Evolutionary conservation across 2,888 invertebrate species (phyloP), one percentile per base, ranked within the genome.

Genomic region (Calameuta pallipes): DNA sequence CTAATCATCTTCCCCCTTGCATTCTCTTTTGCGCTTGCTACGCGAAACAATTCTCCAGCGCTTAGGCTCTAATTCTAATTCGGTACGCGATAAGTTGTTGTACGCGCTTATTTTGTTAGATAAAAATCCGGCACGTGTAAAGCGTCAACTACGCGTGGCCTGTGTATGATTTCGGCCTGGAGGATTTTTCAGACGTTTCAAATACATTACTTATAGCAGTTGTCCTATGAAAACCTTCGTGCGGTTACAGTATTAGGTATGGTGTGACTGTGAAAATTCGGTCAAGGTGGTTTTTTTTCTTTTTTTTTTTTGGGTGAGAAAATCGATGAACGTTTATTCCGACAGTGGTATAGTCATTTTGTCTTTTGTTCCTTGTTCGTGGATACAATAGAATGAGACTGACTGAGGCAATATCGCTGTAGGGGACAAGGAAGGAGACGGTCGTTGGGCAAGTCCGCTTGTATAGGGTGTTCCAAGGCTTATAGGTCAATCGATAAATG

Each of bases 401-500:
- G 23, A 23, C 56, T 23, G 23, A 56, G 56, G 9, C 23, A 23
- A 23, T 23, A 9, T 56, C 56, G 56, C 23, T 23, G 56, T 23
- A 56, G 56, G 56, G 9, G 56, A 23, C 56, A 56, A 56, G 23
- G 56, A 23, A 31, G 31, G 23, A 71, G 31, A 31, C 71, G 13
- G 31, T 33, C 6, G 31, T 31, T 31, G 31, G 31, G 31, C 71
- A 11, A 34, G 35, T n/a, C 2, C 74, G 74, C 74, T 34, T 34
- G 23, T 35, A 74, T 74, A 36, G n/a, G 36, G 34, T 36, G 74
- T 23, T 23, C 74, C 75, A 71, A 73, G 41, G 31, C 69, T 73
- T 78, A 76, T 71, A 36, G 78, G 78, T 78, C 78, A 78, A 78
- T 78, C 78, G 76, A 78, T 78, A 76, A 78, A 41, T 56, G 78